Percentiles rank a stretch among this genome's conserved stretches.
phyloP scores from a whole-genome alignment of 2,113 vertebrate species.

The Tapirus terrestris region DNA sequence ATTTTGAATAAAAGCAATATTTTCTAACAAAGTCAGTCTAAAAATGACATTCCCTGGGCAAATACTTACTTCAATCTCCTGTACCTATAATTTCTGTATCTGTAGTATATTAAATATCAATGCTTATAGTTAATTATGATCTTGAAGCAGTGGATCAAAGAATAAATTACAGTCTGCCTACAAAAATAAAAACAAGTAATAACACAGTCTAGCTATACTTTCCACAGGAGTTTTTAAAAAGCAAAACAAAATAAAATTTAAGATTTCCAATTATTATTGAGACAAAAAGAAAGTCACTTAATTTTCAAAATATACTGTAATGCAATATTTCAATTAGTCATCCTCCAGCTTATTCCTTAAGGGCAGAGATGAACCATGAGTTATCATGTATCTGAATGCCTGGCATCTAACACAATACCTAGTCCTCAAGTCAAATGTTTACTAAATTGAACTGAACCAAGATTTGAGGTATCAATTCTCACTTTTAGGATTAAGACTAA shows the following conservation, averaged over 20 bases:
- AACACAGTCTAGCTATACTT: constrained; percentile 37
- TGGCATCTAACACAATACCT: neutral
- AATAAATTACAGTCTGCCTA: constrained; percentile 43
- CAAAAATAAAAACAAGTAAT: constrained; percentile 41
- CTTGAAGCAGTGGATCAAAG: neutral
- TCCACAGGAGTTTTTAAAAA: constrained; percentile 20
- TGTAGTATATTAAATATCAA: constrained; percentile 9
- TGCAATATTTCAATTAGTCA: neutral
- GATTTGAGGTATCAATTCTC: constrained; percentile 12
- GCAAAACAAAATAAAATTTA: neutral
- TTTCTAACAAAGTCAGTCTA: neutral
- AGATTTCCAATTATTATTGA: neutral
- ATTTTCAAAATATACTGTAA: neutral
- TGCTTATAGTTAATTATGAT: constrained; percentile 33
- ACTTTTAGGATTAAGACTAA: constrained; percentile 19
- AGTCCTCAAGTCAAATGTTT: neutral
- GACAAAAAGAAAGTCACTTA: neutral
- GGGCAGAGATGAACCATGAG: neutral
- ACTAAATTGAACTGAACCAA: neutral
- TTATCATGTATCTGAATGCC: neutral
- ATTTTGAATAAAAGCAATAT: constrained; percentile 3
- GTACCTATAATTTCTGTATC: neutral
- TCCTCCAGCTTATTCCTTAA: neutral
- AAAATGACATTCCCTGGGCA: constrained; percentile 22
- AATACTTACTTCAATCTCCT: constrained; percentile 15